A percentile compares a stretch with the other conserved stretches of the same genome.
Conservation (phyloP, 2,888 invertebrate species). For the Pristionchus exspectatus region DNA sequence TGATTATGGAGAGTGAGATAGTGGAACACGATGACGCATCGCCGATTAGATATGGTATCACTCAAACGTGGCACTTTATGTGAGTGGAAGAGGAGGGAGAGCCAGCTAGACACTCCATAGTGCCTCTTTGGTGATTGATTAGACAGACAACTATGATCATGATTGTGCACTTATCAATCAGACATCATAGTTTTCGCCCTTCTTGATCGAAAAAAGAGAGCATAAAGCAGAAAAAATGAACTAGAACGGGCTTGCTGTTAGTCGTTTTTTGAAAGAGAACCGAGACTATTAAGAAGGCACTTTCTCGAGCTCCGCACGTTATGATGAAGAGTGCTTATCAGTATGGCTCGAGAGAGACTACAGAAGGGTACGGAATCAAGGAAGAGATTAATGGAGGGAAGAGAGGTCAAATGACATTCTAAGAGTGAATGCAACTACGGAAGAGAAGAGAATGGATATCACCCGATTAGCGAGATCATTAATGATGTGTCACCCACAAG, state of each 20-base stretch:
- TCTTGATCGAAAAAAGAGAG: not conserved
- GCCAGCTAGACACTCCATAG: not conserved
- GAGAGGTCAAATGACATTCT: conserved; percentile 18
- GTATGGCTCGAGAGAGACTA: not conserved
- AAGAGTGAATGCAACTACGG: too few relatives aligned
- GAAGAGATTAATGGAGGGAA: not conserved
- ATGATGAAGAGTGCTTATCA: conserved; percentile 4
- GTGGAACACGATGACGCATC: not conserved
- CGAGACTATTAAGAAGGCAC: not conserved
- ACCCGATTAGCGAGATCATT: not conserved
- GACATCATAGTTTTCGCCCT: not conserved
- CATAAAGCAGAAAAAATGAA: not conserved
- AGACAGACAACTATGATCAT: not conserved
- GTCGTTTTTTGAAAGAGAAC: not conserved
- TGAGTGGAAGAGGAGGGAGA: not conserved
- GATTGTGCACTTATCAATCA: not conserved
- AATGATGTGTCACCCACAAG: not conserved
- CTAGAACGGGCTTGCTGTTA: not conserved
- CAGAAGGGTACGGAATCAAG: not conserved
- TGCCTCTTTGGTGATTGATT: not conserved
- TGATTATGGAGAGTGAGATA: not conserved
- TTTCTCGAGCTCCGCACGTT: not conserved
- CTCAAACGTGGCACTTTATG: not conserved
- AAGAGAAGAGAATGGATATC: not conserved
- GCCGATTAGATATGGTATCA: conserved; percentile 28